Evolutionary conservation across 2,888 invertebrate species (phyloP).

Genomic region (Xylota segnis): DNA sequence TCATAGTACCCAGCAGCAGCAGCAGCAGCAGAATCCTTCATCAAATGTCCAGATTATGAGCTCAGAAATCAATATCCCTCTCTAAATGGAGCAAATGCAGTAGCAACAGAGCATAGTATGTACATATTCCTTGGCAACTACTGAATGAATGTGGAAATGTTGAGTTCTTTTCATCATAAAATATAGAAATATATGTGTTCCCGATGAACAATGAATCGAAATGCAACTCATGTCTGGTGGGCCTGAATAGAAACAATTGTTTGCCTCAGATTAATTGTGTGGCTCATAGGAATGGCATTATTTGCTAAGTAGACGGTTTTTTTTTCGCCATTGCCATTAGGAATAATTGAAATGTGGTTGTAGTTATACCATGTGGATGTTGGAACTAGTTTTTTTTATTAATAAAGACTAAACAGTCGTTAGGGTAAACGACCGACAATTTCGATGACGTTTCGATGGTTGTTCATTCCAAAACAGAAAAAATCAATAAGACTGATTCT

Average conservation of each 20-base stretch:
- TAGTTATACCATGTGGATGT: neutral
- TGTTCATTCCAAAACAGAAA: slow-evolving; percentile 28
- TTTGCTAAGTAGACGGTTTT: slow-evolving; percentile 26
- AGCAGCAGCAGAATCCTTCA: slow-evolving; percentile 51
- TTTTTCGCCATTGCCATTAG: slow-evolving; percentile 17
- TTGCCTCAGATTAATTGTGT: slow-evolving; percentile 57
- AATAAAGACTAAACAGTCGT: slow-evolving; percentile 27
- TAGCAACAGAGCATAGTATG: slow-evolving; percentile 7
- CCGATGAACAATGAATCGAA: slow-evolving; percentile 29
- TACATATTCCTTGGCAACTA: slow-evolving; percentile 51
- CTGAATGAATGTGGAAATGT: slow-evolving; percentile 45
- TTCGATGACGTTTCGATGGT: slow-evolving; percentile 37
- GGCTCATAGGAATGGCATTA: slow-evolving; percentile 50
- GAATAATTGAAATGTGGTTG: slow-evolving; percentile 49
- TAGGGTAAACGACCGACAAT: slow-evolving; percentile 60
- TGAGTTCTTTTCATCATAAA: slow-evolving; percentile 16
- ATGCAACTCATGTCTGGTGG: slow-evolving; percentile 48
- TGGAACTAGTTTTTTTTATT: slow-evolving; percentile 40
- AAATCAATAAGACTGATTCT: slow-evolving; percentile 23
- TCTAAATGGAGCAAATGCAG: slow-evolving; percentile 51
- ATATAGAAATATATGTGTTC: neutral
- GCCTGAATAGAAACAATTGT: slow-evolving; percentile 46
- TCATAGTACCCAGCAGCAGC: neutral
- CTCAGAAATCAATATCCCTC: slow-evolving; percentile 63
- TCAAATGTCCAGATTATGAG: slow-evolving; percentile 56